Conservation (phyloP, 2,113 vertebrate species). For the Ardeotis arabs region DNA sequence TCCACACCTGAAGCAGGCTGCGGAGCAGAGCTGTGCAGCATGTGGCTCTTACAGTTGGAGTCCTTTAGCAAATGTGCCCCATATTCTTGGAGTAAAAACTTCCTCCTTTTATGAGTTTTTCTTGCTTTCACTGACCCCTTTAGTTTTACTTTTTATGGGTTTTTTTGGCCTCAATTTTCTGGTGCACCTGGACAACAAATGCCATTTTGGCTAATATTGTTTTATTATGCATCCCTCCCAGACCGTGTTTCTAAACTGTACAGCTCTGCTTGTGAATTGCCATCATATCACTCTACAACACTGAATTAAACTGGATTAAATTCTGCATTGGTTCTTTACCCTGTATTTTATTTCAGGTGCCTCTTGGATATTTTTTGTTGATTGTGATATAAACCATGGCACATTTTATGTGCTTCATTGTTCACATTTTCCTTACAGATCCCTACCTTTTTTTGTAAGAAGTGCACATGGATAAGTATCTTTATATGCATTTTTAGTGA, state of each 20-base stretch:
- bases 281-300: not conserved
- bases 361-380: not conserved
- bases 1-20: not conserved
- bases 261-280: not conserved
- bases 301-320: not conserved
- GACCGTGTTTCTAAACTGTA: not conserved
- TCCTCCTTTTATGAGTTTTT: not conserved
- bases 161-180: not conserved
- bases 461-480: not conserved
- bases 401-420: not conserved
- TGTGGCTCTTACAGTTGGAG: fast-evolving
- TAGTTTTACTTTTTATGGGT: not conserved
- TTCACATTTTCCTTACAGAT: not conserved
- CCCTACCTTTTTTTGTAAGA: not conserved
- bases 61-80: not conserved
- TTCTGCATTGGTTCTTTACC: not conserved
- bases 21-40: not conserved
- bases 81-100: not conserved
- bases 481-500: not conserved
- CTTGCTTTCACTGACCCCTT: not conserved
- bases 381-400: not conserved
- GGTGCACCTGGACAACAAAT: not conserved
- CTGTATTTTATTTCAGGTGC: not conserved
- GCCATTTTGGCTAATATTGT: not conserved
- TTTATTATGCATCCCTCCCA: not conserved